phyloP scores from a whole-genome alignment of 2,797 vertebrate genomes.

The Saguinus oedipus region DNA sequence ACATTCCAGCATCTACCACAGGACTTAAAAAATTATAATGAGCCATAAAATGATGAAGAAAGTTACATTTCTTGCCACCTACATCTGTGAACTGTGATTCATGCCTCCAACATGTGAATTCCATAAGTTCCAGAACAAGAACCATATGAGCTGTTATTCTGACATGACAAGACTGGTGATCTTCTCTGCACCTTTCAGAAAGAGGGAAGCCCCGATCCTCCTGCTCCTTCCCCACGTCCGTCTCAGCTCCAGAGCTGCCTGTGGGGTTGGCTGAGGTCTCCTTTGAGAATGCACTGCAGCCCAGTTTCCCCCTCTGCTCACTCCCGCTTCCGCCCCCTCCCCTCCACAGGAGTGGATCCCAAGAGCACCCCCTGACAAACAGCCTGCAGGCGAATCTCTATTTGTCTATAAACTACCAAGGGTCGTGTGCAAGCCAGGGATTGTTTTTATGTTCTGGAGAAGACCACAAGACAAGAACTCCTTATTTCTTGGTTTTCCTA shows the following conservation, averaged over 20 bases:
- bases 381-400: background rate
- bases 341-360: background rate
- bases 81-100: background rate
- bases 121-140: background rate
- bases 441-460: background rate
- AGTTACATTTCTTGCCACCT: background rate
- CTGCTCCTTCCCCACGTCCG: background rate
- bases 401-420: background rate
- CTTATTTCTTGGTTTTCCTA: background rate
- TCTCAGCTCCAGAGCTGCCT: background rate
- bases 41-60: background rate
- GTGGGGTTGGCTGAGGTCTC: background rate
- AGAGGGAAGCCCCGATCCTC: background rate
- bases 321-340: background rate
- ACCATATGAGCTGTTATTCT: background rate
- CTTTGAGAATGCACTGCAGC: background rate
- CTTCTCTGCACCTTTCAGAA: background rate
- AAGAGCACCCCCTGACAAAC: background rate
- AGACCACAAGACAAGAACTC: background rate
- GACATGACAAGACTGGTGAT: background rate
- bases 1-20: background rate
- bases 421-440: accelerated
- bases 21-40: background rate
- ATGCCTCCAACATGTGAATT: background rate
- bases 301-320: background rate